Base-by-base conservation (phyloP, 2,797 vertebrate species). In the Linurgus olivaceus region DNA sequence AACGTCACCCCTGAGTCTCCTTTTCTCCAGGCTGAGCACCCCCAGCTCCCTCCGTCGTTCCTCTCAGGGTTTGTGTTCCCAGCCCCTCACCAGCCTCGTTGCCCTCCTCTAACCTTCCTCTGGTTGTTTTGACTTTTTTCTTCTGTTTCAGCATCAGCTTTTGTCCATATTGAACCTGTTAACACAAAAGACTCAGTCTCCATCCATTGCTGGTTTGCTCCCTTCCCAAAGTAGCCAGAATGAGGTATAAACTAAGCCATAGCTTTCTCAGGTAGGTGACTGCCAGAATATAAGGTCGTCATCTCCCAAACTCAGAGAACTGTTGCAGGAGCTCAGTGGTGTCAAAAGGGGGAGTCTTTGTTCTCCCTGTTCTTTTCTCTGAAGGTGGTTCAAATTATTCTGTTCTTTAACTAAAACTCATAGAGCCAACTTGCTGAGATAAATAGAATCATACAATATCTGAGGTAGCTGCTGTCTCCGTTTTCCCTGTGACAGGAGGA, bases 311-410 rank as follows among this genome's bases (percentile, higher is more conserved):
- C 37, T 55, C 37, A 50, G 42, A 57, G 38, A n/a, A 42, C 38
- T 71, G 75, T 68, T 96, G 96, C 50, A 94, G 94, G 66, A 96
- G 78, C 91, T 93, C 47, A 19, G 16, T 90, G 85, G 50, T 94
- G 90, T 94, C 95, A 83, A 90, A 87, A 94, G 93, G 79, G 87
- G 96, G 95, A 96, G 94, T 90, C 75, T 96, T 90, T 90, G 91
- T 95, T 95, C 89, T 94, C 89, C 38, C 13, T 81, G 67, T 89
- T 79, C 55, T 68, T 44, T 65, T 62, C 38, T 89, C 55, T 68
- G 81, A 91, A 89, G 75, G 65, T 88, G 57, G 10, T 68, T 88
- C 57, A 71, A 42, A n/a, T 52, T 13, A 57, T 71, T 76, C 37
- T 77, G 45, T 33, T 87, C 18, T 76, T 84, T 79, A 61, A 80